phyloP scores from a whole-genome alignment of 1,140 invertebrate genomes.

The Choristoneura fumiferana region DNA sequence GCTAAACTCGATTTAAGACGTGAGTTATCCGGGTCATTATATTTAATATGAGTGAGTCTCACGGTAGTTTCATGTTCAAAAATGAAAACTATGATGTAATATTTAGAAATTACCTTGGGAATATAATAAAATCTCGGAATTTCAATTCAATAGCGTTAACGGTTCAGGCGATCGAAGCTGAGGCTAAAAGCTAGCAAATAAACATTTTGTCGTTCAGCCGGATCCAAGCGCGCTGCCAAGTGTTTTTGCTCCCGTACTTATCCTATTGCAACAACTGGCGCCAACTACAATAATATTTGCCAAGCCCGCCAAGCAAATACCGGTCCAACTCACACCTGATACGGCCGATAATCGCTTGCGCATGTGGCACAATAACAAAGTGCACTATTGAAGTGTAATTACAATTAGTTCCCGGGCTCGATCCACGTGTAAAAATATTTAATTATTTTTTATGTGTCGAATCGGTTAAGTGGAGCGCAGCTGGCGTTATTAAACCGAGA shows the following conservation, averaged over 20 bases:
- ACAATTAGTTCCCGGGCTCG: neutral
- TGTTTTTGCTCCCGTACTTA: constrained; percentile 1
- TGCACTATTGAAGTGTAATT: neutral
- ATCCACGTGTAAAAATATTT: neutral
- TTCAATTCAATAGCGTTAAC: too few relatives aligned
- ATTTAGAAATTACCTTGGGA: too few relatives aligned
- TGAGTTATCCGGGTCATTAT: too few relatives aligned
- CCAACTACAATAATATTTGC: constrained; percentile 1
- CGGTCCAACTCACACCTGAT: neutral
- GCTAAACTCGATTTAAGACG: too few relatives aligned
- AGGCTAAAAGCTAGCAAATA: too few relatives aligned
- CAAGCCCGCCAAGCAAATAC: neutral
- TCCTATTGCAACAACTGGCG: neutral
- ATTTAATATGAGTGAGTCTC: too few relatives aligned
- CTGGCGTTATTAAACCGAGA: too few relatives aligned
- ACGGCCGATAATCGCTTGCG: neutral
- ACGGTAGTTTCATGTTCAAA: too few relatives aligned
- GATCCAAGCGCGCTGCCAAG: neutral
- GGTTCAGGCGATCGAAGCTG: too few relatives aligned
- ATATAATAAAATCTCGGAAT: too few relatives aligned
- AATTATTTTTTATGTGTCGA: neutral
- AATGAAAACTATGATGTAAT: too few relatives aligned
- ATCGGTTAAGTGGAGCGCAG: neutral
- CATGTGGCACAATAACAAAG: neutral
- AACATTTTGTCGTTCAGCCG: neutral